phyloP scores from a whole-genome alignment of 2,888 invertebrate species.

The Calliphora vomitoria region DNA sequence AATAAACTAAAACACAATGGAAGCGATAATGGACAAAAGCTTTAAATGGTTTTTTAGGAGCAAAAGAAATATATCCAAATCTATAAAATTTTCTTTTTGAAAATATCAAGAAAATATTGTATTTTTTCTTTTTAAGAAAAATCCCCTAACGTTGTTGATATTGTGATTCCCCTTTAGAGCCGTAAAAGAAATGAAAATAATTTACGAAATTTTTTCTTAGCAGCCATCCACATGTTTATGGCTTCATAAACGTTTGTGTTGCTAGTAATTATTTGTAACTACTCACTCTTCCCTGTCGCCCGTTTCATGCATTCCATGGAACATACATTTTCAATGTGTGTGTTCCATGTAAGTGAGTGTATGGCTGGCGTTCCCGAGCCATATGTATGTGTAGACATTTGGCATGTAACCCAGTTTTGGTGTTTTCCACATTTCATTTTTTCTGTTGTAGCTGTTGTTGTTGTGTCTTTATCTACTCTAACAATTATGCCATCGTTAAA shows the following conservation, averaged over 20 bases:
- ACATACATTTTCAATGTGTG: background rate
- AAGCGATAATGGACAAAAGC: background rate
- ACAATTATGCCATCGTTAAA: slow-evolving; percentile 46
- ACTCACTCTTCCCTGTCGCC: background rate
- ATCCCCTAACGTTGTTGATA: background rate
- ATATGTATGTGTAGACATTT: background rate
- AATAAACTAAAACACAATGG: background rate
- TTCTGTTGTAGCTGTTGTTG: background rate
- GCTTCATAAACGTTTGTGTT: slow-evolving; percentile 44
- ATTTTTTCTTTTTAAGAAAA: background rate
- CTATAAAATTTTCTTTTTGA: background rate
- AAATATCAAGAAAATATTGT: background rate
- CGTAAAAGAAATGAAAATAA: background rate
- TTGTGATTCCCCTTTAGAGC: background rate
- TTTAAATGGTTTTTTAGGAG: no score
- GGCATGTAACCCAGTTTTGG: slow-evolving; percentile 49
- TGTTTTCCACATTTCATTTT: background rate
- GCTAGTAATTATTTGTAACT: slow-evolving; percentile 37
- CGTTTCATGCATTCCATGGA: background rate
- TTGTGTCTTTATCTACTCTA: slow-evolving; percentile 23
- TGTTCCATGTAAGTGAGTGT: background rate
- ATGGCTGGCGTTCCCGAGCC: background rate
- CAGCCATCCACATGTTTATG: slow-evolving; percentile 21
- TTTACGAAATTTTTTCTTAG: background rate
- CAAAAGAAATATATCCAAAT: no score